These are phyloP conservation scores for Pelochelys cantorii DNA, from an alignment of 2,797 vertebrate species.

Conservation along the genomic window DNA sequence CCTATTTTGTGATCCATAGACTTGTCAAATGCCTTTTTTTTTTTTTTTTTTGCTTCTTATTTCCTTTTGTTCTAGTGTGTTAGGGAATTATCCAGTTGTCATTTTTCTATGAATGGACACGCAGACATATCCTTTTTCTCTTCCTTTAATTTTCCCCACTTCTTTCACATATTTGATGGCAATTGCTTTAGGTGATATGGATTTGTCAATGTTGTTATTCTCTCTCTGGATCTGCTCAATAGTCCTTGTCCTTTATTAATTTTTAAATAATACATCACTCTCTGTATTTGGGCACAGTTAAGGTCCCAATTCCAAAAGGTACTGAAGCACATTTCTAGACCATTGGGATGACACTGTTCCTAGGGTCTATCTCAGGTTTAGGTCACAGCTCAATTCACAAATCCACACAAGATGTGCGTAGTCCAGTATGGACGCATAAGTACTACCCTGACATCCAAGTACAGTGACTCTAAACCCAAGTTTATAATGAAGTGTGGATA, in stretches of 20 bases:
- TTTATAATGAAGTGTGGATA: too few species aligned
- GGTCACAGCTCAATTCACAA: too few species aligned
- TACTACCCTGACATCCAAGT: too few species aligned
- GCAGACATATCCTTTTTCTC: not conserved
- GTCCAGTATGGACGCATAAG: too few species aligned
- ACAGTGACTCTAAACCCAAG: too few species aligned
- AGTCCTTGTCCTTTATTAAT: not conserved
- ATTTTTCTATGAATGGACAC: not conserved
- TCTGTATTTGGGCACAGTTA: not conserved
- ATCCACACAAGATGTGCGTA: too few species aligned
- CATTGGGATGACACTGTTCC: not conserved
- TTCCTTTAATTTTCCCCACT: not conserved
- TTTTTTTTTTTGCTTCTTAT: not conserved
- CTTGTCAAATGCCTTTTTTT: not conserved
- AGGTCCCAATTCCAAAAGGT: rapidly evolving
- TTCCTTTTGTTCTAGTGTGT: conserved; percentile 3
- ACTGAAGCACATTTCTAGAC: not conserved
- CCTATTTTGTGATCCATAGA: not conserved
- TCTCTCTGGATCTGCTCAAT: not conserved
- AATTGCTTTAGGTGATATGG: too few species aligned
- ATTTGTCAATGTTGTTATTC: rapidly evolving
- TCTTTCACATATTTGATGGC: not conserved
- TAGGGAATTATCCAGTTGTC: not conserved
- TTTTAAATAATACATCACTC: not conserved
- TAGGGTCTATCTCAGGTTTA: not conserved